Evolutionary conservation across 2,888 invertebrate genomes (phyloP).

Genomic region (Trisateles emortualis): DNA sequence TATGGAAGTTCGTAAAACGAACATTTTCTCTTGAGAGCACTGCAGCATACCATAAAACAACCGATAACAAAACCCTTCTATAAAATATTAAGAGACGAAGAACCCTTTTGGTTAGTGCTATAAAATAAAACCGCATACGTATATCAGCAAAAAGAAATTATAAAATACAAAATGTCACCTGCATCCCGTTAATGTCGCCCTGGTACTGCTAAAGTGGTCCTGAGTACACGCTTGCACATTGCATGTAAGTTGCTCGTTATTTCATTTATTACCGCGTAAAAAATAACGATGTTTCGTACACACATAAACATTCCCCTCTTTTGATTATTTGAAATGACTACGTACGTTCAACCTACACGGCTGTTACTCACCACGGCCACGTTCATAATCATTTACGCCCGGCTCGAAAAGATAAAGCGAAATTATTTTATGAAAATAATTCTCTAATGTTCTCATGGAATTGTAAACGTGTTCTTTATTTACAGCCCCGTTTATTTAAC

Average conservation of each 20-base stretch:
- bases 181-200: constrained; percentile 44
- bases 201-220: constrained; percentile 42
- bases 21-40: constrained; percentile 11
- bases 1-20: constrained; percentile 19
- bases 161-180: constrained; percentile 46
- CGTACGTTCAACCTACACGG: constrained; percentile 37
- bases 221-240: constrained; percentile 52
- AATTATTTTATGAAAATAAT: constrained; percentile 44
- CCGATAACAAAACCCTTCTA: constrained; percentile 23
- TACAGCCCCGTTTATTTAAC: constrained; percentile 8
- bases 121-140: constrained; percentile 21
- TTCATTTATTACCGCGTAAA: constrained; percentile 55
- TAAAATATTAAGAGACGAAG: constrained; percentile 22
- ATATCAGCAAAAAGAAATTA: constrained; percentile 32
- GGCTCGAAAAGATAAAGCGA: constrained; percentile 32
- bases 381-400: constrained; percentile 43
- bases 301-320: constrained; percentile 50
- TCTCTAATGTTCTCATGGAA: constrained; percentile 22
- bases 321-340: constrained; percentile 52
- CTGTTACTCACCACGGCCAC: constrained; percentile 32
- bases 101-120: constrained; percentile 12
- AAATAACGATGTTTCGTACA: constrained; percentile 55
- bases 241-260: constrained; percentile 58
- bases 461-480: constrained; percentile 22
- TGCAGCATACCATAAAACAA: constrained; percentile 22